Base-by-base conservation (phyloP, 2,888 invertebrate genomes). In the Drosophila subsilvestris region DNA sequence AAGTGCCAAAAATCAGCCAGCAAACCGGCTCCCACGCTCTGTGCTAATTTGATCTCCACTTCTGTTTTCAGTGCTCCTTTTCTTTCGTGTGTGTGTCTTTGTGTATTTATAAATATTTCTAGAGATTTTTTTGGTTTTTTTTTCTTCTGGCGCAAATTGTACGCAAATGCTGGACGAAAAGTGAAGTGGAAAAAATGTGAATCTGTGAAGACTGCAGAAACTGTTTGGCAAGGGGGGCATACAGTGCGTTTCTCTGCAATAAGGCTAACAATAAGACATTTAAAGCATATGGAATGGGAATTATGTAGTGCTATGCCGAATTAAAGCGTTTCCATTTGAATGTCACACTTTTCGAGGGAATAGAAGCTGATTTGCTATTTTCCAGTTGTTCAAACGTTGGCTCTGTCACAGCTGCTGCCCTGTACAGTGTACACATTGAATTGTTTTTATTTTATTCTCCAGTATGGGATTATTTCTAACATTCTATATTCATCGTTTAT, bases 31-130 rank as follows among this genome's bases (percentile, higher is more conserved):
- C 89, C 89, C 90, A 89, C 89, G 90, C 89, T 85, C 76, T 90
- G 89, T 89, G 89, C 89, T 90, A 90, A 89, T 90, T 89, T 90
- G 78, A 78, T 77, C 76, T 84, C 73, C 84, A 88, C 81, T 88
- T 88, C 71, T n/a, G 68, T 74, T 71, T 63, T 56, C 42, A 44
- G n/a, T 62, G n/a, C n/a, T 54, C n/a, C 37, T 65, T 45, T 43
- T 25, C 12, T 18, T 12, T 44, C 5, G 8, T 63, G 42, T 47
- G 25, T 55, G 27, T 32, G 44, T 22, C 29, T 69, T 55, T 72
- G 71, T 76, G 56, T 80, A 80, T 86, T 83, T 83, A 80, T 88
- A 83, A 86, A 86, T 78, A 88, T 83, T 66, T 75, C 60, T 66
- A 70, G 58, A 50, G 58, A 43, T 67, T 27, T 50, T 45, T 57